Conservation (phyloP, 2,888 invertebrate species). For the Terebella lapidaria region DNA sequence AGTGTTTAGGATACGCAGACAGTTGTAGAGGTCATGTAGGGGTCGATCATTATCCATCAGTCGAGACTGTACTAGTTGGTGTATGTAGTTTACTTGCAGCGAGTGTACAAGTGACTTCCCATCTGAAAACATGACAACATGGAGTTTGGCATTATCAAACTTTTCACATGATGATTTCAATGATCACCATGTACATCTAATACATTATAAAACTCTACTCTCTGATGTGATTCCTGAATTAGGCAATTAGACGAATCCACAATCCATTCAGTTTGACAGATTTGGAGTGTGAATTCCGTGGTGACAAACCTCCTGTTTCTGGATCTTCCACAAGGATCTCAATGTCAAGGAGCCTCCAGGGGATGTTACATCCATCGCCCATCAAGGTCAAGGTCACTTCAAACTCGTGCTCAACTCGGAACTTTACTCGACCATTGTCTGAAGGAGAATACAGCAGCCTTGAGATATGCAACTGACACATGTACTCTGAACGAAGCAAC, state of each 20-base stretch:
- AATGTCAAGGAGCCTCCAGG: conserved; percentile 92
- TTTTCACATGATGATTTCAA: too few relatives aligned
- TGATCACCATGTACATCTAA: too few relatives aligned
- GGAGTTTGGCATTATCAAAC: too few relatives aligned
- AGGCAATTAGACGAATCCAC: too few relatives aligned
- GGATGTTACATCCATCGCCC: conserved; percentile 87
- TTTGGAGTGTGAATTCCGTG: too few relatives aligned
- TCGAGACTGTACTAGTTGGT: conserved; percentile 86
- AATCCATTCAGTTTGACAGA: too few relatives aligned
- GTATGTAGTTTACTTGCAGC: conserved; percentile 82
- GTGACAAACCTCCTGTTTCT: conserved; percentile 87
- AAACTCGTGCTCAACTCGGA: conserved; percentile 91
- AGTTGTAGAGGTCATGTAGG: conserved; percentile 75
- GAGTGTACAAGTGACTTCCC: conserved; percentile 93
- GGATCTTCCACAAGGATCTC: conserved; percentile 93
- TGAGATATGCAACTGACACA: neutral
- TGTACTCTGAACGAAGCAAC: too few relatives aligned
- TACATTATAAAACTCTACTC: too few relatives aligned
- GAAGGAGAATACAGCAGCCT: conserved; percentile 43
- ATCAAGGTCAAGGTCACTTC: conserved; percentile 86
- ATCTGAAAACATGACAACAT: conserved; percentile 58
- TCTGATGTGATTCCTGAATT: too few relatives aligned
- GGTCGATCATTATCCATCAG: conserved; percentile 76
- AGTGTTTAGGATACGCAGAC: conserved; percentile 61
- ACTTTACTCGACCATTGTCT: conserved; percentile 89